These are phyloP conservation scores for Anticlea derivata DNA, from an alignment of 2,888 invertebrate genomes.

Conservation along the genomic window DNA sequence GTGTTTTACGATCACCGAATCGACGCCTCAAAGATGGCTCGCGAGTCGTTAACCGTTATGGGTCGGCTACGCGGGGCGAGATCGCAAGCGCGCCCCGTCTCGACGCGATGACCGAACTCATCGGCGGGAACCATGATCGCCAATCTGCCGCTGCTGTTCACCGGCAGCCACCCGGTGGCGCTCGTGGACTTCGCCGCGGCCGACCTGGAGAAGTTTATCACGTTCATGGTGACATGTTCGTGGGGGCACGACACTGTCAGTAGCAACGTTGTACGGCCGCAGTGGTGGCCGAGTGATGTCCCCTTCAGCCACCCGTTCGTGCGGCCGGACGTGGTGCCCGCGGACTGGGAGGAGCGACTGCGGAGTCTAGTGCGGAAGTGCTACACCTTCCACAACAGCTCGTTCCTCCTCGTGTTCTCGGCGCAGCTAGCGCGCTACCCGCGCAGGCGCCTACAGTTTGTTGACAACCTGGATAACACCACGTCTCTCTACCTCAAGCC, in stretches of 20 bases:
- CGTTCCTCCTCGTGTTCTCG: conserved; percentile 88
- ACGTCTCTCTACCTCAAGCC: conserved; percentile 88
- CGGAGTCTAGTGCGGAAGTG: conserved; percentile 87
- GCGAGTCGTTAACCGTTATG: conserved; percentile 63
- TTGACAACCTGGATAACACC: conserved; percentile 89
- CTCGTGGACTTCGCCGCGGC: conserved; percentile 84
- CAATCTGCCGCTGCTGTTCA: conserved; percentile 88
- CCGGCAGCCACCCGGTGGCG: conserved; percentile 88
- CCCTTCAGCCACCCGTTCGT: conserved; percentile 86
- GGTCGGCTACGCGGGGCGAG: conserved; percentile 55
- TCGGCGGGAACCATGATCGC: conserved; percentile 85
- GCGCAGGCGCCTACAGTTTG: conserved; percentile 85
- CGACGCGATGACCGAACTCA: conserved; percentile 75
- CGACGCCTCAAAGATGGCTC: conserved; percentile 46
- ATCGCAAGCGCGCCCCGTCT: conserved; percentile 70
- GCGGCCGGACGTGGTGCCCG: conserved; percentile 72
- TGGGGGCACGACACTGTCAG: conserved; percentile 85
- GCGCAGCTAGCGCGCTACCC: conserved; percentile 87
- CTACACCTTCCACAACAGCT: conserved; percentile 88
- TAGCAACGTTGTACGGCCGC: conserved; percentile 84
- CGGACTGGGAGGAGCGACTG: conserved; percentile 85
- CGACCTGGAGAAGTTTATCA: conserved; percentile 88
- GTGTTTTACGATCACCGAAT: conserved; percentile 15
- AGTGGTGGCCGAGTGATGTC: conserved; percentile 89
- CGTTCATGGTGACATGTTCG: conserved; percentile 90